Evolutionary conservation across 2,113 vertebrate genomes (phyloP).

Genomic region (Peromyscus leucopus): DNA sequence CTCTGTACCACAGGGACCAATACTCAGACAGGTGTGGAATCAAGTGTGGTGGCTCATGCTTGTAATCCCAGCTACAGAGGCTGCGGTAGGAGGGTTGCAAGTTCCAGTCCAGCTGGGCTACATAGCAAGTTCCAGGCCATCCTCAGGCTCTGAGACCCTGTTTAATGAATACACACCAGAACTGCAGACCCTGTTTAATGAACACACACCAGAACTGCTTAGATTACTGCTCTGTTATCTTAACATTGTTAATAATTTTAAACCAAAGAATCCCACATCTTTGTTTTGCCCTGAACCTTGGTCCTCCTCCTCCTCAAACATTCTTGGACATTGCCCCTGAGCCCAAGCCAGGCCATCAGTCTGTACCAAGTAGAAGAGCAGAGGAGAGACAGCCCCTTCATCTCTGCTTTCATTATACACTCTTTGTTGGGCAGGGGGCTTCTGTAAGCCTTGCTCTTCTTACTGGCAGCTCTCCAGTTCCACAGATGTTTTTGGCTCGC

Average conservation of each 20-base stretch:
- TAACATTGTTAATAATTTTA: conserved; percentile 32
- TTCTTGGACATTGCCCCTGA: neutral
- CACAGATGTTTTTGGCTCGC: neutral
- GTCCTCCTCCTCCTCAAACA: neutral
- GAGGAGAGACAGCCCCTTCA: neutral
- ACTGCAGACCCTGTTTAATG: neutral
- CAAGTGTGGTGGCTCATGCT: neutral
- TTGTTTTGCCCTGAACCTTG: neutral
- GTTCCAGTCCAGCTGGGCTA: neutral
- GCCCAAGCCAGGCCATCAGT: neutral
- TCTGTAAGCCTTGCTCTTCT: conserved; percentile 13
- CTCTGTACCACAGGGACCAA: neutral
- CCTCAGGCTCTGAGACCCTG: neutral
- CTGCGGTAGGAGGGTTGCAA: neutral
- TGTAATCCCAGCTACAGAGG: neutral
- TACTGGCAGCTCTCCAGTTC: conserved; percentile 24
- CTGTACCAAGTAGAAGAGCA: neutral
- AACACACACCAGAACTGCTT: neutral
- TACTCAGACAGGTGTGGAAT: neutral
- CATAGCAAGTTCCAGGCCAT: neutral
- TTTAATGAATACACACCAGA: neutral
- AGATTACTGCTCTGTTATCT: neutral
- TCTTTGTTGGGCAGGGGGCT: neutral
- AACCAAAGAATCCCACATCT: neutral
- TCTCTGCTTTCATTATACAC: neutral